Base-by-base conservation (phyloP, 2,797 vertebrate species). In the Percopsis omiscomaycus region DNA sequence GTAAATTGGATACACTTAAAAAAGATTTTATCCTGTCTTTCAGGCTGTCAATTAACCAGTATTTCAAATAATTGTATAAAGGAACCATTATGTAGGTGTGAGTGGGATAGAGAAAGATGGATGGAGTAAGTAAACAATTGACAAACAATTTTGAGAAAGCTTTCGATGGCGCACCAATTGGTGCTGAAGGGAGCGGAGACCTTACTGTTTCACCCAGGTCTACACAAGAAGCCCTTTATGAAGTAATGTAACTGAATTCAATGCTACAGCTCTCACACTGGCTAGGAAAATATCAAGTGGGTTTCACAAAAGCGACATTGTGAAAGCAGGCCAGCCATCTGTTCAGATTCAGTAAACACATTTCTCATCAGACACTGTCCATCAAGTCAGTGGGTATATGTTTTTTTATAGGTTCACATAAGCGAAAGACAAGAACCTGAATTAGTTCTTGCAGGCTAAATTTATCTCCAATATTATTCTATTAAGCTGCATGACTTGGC, bases 221-320 rank as follows among this genome's bases (percentile, higher is more conserved):
- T 62, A 51, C 74, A 81, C 74, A 81, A 78, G 74, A 74, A 61
- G 22, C 64, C 61, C 68, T 80, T 83, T 75, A 79, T 74, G 80
- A 80, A 79, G 76, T 68, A 77, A 76, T 71, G 65, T 61, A 61
- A 69, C 68, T 44, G 55, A 66, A 79, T 67, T 64, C 44, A 32
- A 61, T 37, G 69, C 66, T 59, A 22, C 59, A 29, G 44, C 52
- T 63, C 58, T 52, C 59, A 67, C 74, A 64, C 74, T 68, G 76
- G 68, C 72, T 79, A 69, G 77, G 73, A 83, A 83, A 81, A 73
- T 76, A 78, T 84, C 78, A 80, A 86, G 71, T 76, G 64, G 79
- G 71, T 68, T 62, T 70, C 73, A 77, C 74, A 72, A 86, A 73
- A 76, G 73, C 77, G 77, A 77, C 77, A 84, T 81, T 85, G 81